Base-by-base conservation (phyloP, 2,888 invertebrate genomes). In the Herminia tarsipennalis region DNA sequence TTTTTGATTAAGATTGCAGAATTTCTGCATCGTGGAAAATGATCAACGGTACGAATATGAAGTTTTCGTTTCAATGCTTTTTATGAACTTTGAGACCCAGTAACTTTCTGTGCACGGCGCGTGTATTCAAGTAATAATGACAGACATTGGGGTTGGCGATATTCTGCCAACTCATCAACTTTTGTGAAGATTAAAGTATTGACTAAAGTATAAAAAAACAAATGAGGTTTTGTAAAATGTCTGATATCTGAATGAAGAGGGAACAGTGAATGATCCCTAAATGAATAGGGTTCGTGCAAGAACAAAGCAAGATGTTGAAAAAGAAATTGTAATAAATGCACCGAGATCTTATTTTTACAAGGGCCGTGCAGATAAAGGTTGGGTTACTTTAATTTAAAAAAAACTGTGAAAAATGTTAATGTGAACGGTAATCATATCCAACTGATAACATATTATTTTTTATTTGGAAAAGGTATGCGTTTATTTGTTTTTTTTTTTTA, bases 301-400 rank as follows among this genome's bases (percentile, higher is more conserved):
- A 73, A 74, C 69, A 75, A 73, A 63, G 66, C 68, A 62, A 49
- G 41, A 52, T 54, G 55, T 56, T 39, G 56, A 67, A 72, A 70
- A 67, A 77, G 68, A 70, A 75, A 61, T 66, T 66, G 70, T 73
- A 72, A 76, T 74, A 75, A 78, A 77, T 72, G 67, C 73, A 70
- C 70, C 73, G 66, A 36, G 62, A 65, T 66, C 66, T 67, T 61
- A 73, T 72, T 76, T 76, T 76, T 70, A 70, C 63, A 73, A 76
- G 62, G 56, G 58, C 62, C 58, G 48, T 53, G 70, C 43, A 73
- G 67, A 77, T 73, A 75, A 75, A 60, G 57, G 60, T 55, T 60
- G 12, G 20, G 25, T 24, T 10, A 16, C 8, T 8, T 3, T 6
- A 3, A 3, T 28, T 13, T 1, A 13, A 13, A 27, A 27, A n/a